Base-by-base conservation (phyloP, 2,888 invertebrate species). In the Cephus pygmeus region DNA sequence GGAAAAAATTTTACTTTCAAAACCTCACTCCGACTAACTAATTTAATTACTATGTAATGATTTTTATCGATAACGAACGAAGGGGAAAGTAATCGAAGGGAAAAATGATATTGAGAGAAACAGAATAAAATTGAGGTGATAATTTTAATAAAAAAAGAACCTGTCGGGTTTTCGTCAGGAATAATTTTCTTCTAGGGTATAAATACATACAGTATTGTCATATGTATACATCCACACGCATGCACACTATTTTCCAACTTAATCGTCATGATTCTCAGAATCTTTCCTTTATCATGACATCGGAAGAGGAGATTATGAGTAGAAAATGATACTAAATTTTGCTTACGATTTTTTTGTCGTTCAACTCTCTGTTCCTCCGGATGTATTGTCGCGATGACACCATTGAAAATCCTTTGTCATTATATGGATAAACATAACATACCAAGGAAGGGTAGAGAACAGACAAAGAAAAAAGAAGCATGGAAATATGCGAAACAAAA, bases 1-100 rank as follows among this genome's bases (percentile, higher is more conserved):
- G 36, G 15, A 12, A 34, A 23, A 23, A 75, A 77, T 31, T 35
- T 31, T n/a, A 69, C 11, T 34, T 34, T 40, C 40, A 76, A 31
- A 73, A 73, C 23, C 34, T 30, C 71, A 31, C 33, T 31, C 69
- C 40, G 40, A 23, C 33, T 34, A 34, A 33, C 12, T n/a, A 71
- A 12, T 34, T 75, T 77, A 89, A 88, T 84, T 88, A 89, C 87
- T 89, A 88, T 90, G 88, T 90, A 90, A 90, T 87, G 85, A 90
- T 90, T 90, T 90, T 89, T 90, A 90, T 90, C 87, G 87, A 90
- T 89, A 87, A 88, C 83, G 83, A 84, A 83, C 83, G 82, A 85
- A 87, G 82, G 85, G 84, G 88, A 84, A 87, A 88, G 89, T 88
- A 85, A 84, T 87, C 88, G 83, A 88, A 88, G 84, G 87, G 89